Conservation (phyloP, 2,113 vertebrate genomes). For the Benitochromis conjunctus region DNA sequence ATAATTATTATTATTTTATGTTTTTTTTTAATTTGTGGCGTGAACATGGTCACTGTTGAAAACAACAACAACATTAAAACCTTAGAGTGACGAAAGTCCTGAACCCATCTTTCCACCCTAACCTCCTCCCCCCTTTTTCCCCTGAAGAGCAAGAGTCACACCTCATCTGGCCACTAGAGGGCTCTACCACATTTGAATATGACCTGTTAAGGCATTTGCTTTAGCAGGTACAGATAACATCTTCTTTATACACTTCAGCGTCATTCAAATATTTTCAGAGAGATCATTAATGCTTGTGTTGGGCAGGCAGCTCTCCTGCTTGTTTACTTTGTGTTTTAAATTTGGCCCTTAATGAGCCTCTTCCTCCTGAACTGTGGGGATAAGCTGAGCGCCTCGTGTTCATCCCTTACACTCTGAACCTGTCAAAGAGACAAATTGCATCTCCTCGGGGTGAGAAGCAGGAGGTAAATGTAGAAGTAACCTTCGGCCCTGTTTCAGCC, state of each 20-base stretch:
- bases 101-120: background rate
- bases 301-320: background rate
- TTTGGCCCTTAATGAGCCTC: background rate
- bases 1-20: no score
- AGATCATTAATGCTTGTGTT: background rate
- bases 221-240: background rate
- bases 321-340: background rate
- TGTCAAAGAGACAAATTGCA: slow-evolving; percentile 30
- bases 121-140: background rate
- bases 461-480: slow-evolving; percentile 32
- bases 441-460: background rate
- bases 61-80: background rate
- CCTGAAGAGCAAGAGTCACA: background rate
- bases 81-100: background rate
- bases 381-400: background rate
- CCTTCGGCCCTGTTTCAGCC: slow-evolving; percentile 1
- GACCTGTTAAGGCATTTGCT: background rate
- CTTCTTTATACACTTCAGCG: background rate
- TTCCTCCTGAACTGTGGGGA: background rate
- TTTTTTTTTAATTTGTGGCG: background rate
- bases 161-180: background rate
- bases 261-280: background rate
- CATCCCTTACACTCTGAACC: background rate
- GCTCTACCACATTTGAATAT: background rate
- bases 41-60: background rate